Conservation (phyloP, 2,888 invertebrate species). For the Xylophagus ater region DNA sequence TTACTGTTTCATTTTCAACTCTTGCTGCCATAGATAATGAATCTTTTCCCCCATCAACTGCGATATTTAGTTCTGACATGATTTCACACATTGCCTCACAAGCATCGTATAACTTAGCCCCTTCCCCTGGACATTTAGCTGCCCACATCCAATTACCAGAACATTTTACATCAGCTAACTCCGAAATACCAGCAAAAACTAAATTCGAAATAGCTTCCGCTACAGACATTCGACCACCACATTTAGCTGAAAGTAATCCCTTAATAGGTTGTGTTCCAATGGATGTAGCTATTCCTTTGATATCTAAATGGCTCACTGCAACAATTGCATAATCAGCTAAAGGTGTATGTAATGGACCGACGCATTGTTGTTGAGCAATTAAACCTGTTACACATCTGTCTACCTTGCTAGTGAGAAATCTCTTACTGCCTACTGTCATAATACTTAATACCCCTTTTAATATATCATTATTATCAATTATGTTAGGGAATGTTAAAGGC, state of each 20-base stretch:
- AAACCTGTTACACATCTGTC: slow-evolving; percentile 91
- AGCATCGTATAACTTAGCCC: slow-evolving; percentile 75
- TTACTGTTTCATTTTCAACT: slow-evolving; percentile 56
- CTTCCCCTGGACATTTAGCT: slow-evolving; percentile 88
- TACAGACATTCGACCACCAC: slow-evolving; percentile 89
- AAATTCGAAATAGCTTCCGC: slow-evolving; percentile 91
- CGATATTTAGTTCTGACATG: slow-evolving; percentile 71
- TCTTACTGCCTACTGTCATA: slow-evolving; percentile 87
- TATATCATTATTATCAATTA: slow-evolving; percentile 46
- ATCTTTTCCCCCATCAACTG: slow-evolving; percentile 95
- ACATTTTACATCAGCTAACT: slow-evolving; percentile 82
- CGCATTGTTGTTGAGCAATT: slow-evolving; percentile 95
- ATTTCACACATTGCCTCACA: slow-evolving; percentile 79
- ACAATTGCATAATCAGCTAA: slow-evolving; percentile 88
- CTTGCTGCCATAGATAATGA: slow-evolving; percentile 94
- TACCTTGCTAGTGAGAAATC: slow-evolving; percentile 92
- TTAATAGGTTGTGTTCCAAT: slow-evolving; percentile 97
- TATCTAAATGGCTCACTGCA: slow-evolving; percentile 73
- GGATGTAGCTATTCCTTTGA: slow-evolving; percentile 82
- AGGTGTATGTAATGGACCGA: slow-evolving; percentile 93
- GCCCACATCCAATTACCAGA: slow-evolving; percentile 99
- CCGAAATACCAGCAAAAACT: slow-evolving; percentile 57
- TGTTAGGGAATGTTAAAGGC: slow-evolving; percentile 47
- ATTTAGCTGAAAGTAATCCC: slow-evolving; percentile 68
- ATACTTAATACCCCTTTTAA: slow-evolving; percentile 71